Evolutionary conservation across 2,888 invertebrate species (phyloP).

Genomic region (Reticulitermes lucifugus): DNA sequence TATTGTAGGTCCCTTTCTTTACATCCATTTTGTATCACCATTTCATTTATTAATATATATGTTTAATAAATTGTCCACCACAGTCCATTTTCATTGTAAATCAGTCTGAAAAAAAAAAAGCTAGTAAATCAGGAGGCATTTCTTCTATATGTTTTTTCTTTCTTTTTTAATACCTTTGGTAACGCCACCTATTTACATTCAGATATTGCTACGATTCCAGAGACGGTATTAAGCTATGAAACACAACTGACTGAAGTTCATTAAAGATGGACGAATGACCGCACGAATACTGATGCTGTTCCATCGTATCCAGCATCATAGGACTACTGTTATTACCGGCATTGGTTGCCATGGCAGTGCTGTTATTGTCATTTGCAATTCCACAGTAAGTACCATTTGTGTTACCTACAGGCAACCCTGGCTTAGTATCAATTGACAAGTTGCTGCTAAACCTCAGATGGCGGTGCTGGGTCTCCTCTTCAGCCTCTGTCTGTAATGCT

Average conservation of each 20-base stretch:
- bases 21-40: not conserved
- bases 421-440: slow-evolving; percentile 8
- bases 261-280: slow-evolving; percentile 76
- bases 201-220: slow-evolving; percentile 65
- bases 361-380: not conserved
- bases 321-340: not conserved
- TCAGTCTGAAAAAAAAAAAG: too few relatives aligned
- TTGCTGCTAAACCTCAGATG: slow-evolving; percentile 39
- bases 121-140: not conserved
- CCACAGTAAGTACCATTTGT: slow-evolving; percentile 31
- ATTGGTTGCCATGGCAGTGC: not conserved
- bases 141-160: not conserved
- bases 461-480: not conserved
- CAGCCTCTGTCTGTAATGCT: not conserved
- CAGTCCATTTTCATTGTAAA: too few relatives aligned
- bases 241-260: slow-evolving; percentile 71
- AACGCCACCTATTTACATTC: slow-evolving; percentile 33
- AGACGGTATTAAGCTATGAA: slow-evolving; percentile 71
- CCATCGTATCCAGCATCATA: slow-evolving; percentile 24
- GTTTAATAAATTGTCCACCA: not conserved
- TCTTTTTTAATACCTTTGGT: slow-evolving; percentile 8
- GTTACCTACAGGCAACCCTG: not conserved
- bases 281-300: slow-evolving; percentile 62
- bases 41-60: not conserved
- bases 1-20: not conserved